phyloP scores from a whole-genome alignment of 2,888 invertebrate genomes.

The Pseudanteris insignis region DNA sequence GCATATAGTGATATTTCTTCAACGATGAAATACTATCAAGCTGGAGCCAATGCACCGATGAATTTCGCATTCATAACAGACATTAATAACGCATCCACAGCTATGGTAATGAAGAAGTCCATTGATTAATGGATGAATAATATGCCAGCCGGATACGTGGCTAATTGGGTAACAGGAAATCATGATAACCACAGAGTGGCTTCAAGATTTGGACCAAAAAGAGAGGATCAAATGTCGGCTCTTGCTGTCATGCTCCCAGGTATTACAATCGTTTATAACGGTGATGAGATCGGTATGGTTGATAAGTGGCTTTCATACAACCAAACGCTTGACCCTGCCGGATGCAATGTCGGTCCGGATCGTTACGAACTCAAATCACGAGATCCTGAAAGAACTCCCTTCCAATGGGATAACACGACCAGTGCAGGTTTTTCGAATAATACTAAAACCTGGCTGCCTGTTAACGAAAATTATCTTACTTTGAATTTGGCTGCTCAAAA shows the following conservation, averaged over 20 bases:
- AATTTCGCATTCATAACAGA: conserved; percentile 72
- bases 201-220: conserved; percentile 67
- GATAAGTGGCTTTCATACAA: conserved; percentile 71
- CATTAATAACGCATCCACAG: conserved; percentile 68
- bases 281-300: conserved; percentile 85
- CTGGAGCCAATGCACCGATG: conserved; percentile 67
- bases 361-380: conserved; percentile 71
- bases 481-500: conserved; percentile 72
- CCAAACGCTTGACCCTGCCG: conserved; percentile 76
- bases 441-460: conserved; percentile 74
- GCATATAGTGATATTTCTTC: conserved; percentile 69
- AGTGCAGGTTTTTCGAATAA: conserved; percentile 73
- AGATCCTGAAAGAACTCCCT: conserved; percentile 75
- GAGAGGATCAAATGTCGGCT: conserved; percentile 70
- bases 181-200: conserved; percentile 68
- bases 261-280: conserved; percentile 77
- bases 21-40: conserved; percentile 67
- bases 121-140: conserved; percentile 70
- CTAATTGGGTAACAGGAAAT: conserved; percentile 75
- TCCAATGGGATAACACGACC: conserved; percentile 71
- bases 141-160: conserved; percentile 69
- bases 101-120: conserved; percentile 50
- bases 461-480: conserved; percentile 71
- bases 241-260: conserved; percentile 74
- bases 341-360: conserved; percentile 72